A percentile compares a stretch with the other conserved stretches of the same genome.
phyloP scores from a whole-genome alignment of 23 tunicate genomes.

The Ciona savignyi region DNA sequence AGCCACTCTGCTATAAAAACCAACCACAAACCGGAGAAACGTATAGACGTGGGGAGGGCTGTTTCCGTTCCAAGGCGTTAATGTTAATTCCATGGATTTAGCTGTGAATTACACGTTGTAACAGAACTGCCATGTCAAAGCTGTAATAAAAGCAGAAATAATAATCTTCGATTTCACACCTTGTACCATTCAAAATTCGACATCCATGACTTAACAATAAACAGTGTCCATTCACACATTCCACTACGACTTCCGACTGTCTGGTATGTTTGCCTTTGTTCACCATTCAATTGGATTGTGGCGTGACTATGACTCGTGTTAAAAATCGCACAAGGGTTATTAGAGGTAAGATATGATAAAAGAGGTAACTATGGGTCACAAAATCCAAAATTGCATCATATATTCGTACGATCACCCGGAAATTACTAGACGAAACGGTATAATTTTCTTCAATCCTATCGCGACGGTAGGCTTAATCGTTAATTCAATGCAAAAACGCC shows the following conservation, averaged over 20 bases:
- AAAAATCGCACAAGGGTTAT: neutral
- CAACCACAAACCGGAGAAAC: neutral
- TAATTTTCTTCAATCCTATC: neutral
- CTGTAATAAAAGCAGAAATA: too few species aligned
- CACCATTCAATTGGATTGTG: neutral
- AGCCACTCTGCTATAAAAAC: too few species aligned
- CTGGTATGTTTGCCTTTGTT: neutral
- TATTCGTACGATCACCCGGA: too few species aligned
- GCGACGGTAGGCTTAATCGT: neutral
- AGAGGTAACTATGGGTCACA: neutral
- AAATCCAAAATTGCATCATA: neutral
- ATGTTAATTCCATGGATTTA: neutral
- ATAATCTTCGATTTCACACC: neutral
- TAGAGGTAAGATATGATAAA: too few species aligned
- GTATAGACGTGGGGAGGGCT: neutral
- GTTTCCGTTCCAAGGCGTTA: neutral
- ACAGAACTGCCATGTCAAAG: too few species aligned
- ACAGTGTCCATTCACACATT: neutral
- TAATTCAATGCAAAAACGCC: neutral
- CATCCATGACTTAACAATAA: neutral
- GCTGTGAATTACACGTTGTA: too few species aligned
- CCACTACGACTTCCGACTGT: neutral
- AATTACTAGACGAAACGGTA: neutral
- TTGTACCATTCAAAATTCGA: neutral
- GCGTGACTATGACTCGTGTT: neutral